Conservation (phyloP, 2,797 vertebrate genomes). For the Neopelma chrysocephalum region DNA sequence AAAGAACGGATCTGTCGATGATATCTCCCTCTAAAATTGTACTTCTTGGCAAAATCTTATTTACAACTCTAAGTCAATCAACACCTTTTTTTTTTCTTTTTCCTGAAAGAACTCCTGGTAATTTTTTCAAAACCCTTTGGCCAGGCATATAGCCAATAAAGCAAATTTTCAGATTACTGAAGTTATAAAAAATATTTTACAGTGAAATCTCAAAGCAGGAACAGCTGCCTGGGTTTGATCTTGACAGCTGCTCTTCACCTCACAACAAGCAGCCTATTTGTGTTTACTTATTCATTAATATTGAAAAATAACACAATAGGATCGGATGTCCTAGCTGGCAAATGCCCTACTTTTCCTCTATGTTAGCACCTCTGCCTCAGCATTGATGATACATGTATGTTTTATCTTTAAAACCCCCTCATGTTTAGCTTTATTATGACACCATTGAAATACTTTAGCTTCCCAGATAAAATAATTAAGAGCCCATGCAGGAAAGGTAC, state of each 20-base stretch:
- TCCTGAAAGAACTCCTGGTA: neutral
- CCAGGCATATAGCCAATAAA: neutral
- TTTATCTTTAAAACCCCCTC: neutral
- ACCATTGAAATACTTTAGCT: neutral
- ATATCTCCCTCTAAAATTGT: neutral
- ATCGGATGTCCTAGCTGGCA: slow-evolving; percentile 18
- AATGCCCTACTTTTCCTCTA: neutral
- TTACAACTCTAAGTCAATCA: neutral
- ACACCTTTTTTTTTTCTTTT: too few relatives aligned
- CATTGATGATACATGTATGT: neutral
- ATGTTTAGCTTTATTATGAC: neutral
- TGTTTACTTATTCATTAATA: slow-evolving; percentile 49
- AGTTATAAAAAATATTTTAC: neutral
- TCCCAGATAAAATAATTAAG: neutral
- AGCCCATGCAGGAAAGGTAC: neutral
- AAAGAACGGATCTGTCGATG: neutral
- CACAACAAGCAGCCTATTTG: slow-evolving; percentile 6
- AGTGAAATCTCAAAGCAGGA: neutral
- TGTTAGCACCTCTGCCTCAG: neutral
- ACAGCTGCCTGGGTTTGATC: neutral
- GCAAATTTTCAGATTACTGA: neutral
- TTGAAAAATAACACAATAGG: slow-evolving; percentile 13
- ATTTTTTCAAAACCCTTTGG: neutral
- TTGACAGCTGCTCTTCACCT: slow-evolving; percentile 23
- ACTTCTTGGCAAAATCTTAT: neutral